Conservation (phyloP, 2,113 vertebrate genomes). For the Zosterops pallidus region DNA sequence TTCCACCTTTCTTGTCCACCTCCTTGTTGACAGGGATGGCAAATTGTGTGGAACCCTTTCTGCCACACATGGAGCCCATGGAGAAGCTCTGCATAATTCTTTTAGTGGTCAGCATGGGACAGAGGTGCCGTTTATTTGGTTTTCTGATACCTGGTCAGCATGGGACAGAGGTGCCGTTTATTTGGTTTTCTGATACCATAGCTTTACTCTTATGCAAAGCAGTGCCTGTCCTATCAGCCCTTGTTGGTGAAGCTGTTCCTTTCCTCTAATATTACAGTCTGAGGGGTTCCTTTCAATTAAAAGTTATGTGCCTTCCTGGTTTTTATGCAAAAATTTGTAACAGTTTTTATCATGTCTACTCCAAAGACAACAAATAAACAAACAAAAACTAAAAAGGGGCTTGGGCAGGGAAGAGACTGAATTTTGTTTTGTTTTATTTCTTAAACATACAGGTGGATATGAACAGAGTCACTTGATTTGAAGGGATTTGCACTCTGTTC, state of each 20-base stretch:
- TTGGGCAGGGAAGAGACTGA: neutral
- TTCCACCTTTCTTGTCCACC: neutral
- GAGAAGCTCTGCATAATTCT: neutral
- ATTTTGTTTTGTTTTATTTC: neutral
- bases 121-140: neutral
- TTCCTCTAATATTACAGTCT: neutral
- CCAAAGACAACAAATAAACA: neutral
- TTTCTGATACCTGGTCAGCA: neutral
- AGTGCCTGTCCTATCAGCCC: neutral
- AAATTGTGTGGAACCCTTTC: neutral
- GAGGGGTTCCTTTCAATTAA: neutral
- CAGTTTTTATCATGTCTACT: neutral
- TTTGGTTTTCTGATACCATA: neutral
- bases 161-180: neutral
- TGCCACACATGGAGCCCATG: neutral
- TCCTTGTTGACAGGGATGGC: neutral
- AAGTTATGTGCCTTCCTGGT: rapidly evolving
- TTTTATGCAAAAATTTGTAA: neutral
- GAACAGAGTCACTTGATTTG: neutral
- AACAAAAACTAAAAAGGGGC: too few species aligned
- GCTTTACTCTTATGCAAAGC: neutral
- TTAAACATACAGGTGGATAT: neutral
- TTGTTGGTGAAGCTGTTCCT: neutral
- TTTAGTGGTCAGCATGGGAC: neutral
- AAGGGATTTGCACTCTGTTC: neutral